These are phyloP conservation scores for Coenobita brevimanus DNA, from an alignment of 1,140 invertebrate genomes.

Conservation along the genomic window DNA sequence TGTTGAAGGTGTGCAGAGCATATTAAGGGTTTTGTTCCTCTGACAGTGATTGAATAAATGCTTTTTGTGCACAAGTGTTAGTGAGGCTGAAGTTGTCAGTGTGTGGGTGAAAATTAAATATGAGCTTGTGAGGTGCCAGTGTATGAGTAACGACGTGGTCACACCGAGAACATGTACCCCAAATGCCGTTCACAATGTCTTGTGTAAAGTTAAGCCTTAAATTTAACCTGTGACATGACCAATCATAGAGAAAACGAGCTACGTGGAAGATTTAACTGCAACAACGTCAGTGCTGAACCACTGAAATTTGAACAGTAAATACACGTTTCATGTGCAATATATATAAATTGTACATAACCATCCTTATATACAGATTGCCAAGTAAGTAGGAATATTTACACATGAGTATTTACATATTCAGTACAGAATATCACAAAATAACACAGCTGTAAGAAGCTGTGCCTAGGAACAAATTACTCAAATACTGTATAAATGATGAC, in stretches of 20 bases:
- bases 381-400: conserved; percentile 33
- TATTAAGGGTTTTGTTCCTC: conserved; percentile 54
- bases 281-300: conserved; percentile 26
- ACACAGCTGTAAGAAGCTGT: background rate
- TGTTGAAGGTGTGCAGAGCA: conserved; percentile 54
- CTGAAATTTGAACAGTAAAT: conserved; percentile 35
- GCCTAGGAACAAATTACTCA: conserved; percentile 19
- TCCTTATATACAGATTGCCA: conserved; percentile 44
- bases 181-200: no score
- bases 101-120: conserved; percentile 49
- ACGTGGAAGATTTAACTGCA: background rate
- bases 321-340: conserved; percentile 54
- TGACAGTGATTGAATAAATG: conserved; percentile 48
- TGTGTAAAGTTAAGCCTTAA: conserved; percentile 14
- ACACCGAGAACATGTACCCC: conserved; percentile 39
- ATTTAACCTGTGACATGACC: background rate
- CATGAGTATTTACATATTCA: conserved; percentile 10
- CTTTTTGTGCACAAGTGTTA: conserved; percentile 63
- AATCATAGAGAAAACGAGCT: background rate
- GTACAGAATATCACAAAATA: background rate
- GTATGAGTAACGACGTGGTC: conserved; percentile 36
- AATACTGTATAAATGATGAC: background rate
- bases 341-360: conserved; percentile 45
- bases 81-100: conserved; percentile 57
- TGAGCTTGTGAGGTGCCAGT: conserved; percentile 47